A percentile compares a stretch with the other conserved stretches of the same genome.
These are phyloP conservation scores for Palythoa grandis DNA, from an alignment of 92 coral and sea anemone genomes.

Conservation along the genomic window DNA sequence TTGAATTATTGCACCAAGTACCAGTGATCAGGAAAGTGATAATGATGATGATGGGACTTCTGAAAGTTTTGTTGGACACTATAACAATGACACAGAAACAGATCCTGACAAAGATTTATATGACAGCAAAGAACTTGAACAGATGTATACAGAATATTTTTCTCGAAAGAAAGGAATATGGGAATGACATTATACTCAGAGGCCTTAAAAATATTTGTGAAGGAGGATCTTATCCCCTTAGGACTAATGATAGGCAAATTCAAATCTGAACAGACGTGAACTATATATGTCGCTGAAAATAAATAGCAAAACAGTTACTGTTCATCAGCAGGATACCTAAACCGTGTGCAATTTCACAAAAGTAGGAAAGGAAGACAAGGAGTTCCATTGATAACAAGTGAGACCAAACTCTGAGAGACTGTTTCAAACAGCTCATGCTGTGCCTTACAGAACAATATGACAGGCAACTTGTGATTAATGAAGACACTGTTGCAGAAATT, in stretches of 20 bases:
- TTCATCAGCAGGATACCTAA: no score
- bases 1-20: no score
- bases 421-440: slow-evolving; percentile 1
- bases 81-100: no score
- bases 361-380: neutral
- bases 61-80: no score
- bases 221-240: neutral
- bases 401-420: slow-evolving; percentile 10
- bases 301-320: no score
- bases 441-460: slow-evolving; percentile 26
- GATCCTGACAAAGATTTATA: no score
- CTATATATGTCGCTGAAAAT: no score
- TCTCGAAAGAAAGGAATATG: neutral
- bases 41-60: no score
- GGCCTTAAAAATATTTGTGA: neutral
- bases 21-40: no score
- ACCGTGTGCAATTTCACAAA: no score
- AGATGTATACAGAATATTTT: neutral
- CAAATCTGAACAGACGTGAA: no score
- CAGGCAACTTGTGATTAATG: neutral
- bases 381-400: neutral
- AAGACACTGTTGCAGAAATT: neutral
- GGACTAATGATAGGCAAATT: neutral
- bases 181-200: neutral
- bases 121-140: neutral